Evolutionary conservation across 1,140 invertebrate species (phyloP), one percentile per base, ranked within the genome.

Genomic region (Delia radicum): DNA sequence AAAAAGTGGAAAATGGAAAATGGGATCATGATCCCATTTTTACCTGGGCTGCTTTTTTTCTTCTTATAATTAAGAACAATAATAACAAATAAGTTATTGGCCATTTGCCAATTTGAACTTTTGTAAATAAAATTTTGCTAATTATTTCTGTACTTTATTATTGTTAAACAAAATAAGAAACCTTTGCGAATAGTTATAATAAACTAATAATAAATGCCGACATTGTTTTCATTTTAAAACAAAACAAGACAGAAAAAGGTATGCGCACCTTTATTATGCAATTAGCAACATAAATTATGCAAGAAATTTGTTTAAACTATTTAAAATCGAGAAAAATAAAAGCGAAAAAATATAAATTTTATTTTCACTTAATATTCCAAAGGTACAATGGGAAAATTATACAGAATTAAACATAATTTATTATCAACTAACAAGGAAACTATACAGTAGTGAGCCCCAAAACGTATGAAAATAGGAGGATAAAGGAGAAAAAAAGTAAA

Each of bases 151-250:
- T 33, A 33, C 33, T 33, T 33, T 33, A 10, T 33, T 33, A 15
- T 13, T 42, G 10, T 42, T 42, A 5, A 42, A 42, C 12, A 10
- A 13, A 42, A 42, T 15, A 42, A 42, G 37, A 42, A 42, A 42
- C 37, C n/a, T 13, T 42, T 55, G 48, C n/a, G 48, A 42, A n/a
- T n/a, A n/a, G n/a, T n/a, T n/a, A n/a, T n/a, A n/a, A 37, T 10
- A 37, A 37, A 55, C 48, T 55, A 55, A 55, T 55, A 55, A 55
- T 55, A 55, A 55, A 55, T 55, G 48, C 48, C 48, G 48, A 55
- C 48, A 55, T 55, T 55, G 48, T 55, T 55, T 8, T n/a, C 15
- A 48, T 3, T 33, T n/a, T 6, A 48, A n/a, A n/a, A n/a, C 46
- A 48, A 3, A 48, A 18, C n/a, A 5, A 55, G 48, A 8, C 48